Evolutionary conservation across 2,113 vertebrate species (phyloP), one percentile per base, ranked within the genome.

Genomic region (Cololabis saira): DNA sequence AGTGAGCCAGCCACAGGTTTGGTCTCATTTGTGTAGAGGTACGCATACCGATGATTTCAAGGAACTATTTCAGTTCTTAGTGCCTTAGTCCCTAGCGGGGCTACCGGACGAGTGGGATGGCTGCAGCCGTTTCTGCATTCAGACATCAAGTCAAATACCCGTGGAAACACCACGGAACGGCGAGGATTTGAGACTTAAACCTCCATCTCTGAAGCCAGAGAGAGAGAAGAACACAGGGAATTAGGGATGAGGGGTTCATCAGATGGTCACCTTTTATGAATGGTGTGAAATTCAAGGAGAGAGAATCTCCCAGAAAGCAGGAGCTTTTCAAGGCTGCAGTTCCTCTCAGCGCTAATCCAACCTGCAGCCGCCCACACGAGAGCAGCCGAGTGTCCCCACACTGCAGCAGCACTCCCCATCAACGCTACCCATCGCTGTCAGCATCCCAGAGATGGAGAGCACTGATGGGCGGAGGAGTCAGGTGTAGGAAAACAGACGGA

Each of bases 281-380:
- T 21, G 37, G 1, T 18, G 16, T n/a, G 33, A 9, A 7, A 37
- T 11, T 3, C 52, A 47, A 53, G 12, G 40, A 18, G 11, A 12
- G 16, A 41, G 33, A 58, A n/a, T n/a, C 33, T 18, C 18, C 18
- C 7, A n/a, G n/a, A n/a, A n/a, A n/a, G 58, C 30, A 0, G 5
- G 22, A 13, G 10, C 52, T 40, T 44, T 65, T 47, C 59, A 64
- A 64, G 61, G 44, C 44, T 14, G 0, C 55, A 61, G 16, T 60
- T n/a, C 56, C 21, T 42, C 47, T 70, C 61, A 12, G 33, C 41
- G 17, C 60, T 12, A 16, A 43, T 37, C 51, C 57, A 30, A 13
- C 52, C 49, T 3, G 17, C 57, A 49, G 14, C 67, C 45, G 60
- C 60, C 64, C 37, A 64, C 73, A 68, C 44, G n/a, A 12, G 52